Conservation (phyloP, 2,888 invertebrate genomes). For the Ormyrus labotus region DNA sequence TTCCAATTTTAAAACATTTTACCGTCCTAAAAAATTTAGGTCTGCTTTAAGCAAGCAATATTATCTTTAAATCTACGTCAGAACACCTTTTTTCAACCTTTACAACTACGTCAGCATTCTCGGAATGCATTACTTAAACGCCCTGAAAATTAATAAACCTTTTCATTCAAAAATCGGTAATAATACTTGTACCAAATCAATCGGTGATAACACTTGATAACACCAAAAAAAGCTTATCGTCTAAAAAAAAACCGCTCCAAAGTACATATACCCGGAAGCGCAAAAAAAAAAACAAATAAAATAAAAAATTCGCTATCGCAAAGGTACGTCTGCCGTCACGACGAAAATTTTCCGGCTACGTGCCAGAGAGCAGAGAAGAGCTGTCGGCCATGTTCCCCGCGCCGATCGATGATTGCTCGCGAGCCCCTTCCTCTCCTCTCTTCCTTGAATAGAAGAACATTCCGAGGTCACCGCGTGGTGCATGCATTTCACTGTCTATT, state of each 20-base stretch:
- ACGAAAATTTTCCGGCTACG: background rate
- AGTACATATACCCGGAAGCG: too few relatives aligned
- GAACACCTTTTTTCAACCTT: too few relatives aligned
- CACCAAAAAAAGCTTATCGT: too few relatives aligned
- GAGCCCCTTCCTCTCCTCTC: background rate
- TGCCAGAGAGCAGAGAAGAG: constrained; percentile 8
- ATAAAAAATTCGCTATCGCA: background rate
- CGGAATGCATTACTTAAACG: too few relatives aligned
- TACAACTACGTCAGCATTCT: too few relatives aligned
- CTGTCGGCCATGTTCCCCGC: constrained; percentile 23
- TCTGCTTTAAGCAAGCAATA: background rate
- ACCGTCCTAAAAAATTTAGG: background rate
- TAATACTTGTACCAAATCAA: too few relatives aligned
- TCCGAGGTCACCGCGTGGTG: constrained; percentile 24
- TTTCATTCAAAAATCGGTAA: too few relatives aligned
- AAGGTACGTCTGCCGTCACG: too few relatives aligned
- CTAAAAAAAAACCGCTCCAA: too few relatives aligned
- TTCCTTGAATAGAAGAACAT: background rate
- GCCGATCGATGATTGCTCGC: constrained; percentile 2
- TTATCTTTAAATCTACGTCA: too few relatives aligned
- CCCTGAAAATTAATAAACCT: too few relatives aligned
- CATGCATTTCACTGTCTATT: constrained; percentile 5
- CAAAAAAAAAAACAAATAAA: background rate
- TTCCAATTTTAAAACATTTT: background rate
- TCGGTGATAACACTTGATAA: too few relatives aligned